phyloP scores from a whole-genome alignment of 35 echinoderm and acorn worm species.

The Ptychodera flava region DNA sequence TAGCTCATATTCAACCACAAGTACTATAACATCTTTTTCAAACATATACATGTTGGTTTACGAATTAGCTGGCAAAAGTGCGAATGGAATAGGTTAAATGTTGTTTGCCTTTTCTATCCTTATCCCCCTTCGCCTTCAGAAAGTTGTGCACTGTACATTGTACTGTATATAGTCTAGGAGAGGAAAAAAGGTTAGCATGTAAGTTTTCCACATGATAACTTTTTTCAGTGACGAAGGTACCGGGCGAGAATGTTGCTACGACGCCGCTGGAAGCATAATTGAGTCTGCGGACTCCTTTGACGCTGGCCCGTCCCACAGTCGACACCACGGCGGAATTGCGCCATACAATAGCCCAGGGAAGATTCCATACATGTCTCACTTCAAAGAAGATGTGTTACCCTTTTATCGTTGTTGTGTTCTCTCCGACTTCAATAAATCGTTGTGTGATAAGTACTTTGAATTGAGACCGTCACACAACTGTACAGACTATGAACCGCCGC shows the following conservation, averaged over 20 bases:
- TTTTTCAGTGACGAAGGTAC: constrained; percentile 20
- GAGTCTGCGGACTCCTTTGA: constrained; percentile 41
- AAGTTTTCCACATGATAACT: background rate
- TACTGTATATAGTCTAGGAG: background rate
- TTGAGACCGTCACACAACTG: constrained; percentile 64
- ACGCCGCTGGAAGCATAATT: constrained; percentile 30
- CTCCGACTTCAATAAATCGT: background rate
- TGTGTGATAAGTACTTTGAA: constrained; percentile 41
- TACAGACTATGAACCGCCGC: constrained; percentile 49
- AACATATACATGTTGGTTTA: background rate
- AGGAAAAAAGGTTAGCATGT: background rate
- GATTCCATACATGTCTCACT: constrained; percentile 85
- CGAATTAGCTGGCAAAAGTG: background rate
- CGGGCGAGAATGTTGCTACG: constrained; percentile 87
- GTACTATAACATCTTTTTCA: background rate
- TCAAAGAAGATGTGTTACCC: constrained; percentile 48
- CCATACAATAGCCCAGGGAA: constrained; percentile 25
- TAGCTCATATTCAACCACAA: background rate
- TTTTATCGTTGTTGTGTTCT: constrained; percentile 84
- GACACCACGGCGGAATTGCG: constrained; percentile 42
- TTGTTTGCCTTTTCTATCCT: too few relatives aligned
- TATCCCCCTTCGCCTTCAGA: too few relatives aligned
- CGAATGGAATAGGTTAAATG: background rate
- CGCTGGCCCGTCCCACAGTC: constrained; percentile 50
- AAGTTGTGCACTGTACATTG: too few relatives aligned